These are phyloP conservation scores for Gymnocephalus cernua DNA, from an alignment of 2,113 vertebrate genomes.

Conservation along the genomic window DNA sequence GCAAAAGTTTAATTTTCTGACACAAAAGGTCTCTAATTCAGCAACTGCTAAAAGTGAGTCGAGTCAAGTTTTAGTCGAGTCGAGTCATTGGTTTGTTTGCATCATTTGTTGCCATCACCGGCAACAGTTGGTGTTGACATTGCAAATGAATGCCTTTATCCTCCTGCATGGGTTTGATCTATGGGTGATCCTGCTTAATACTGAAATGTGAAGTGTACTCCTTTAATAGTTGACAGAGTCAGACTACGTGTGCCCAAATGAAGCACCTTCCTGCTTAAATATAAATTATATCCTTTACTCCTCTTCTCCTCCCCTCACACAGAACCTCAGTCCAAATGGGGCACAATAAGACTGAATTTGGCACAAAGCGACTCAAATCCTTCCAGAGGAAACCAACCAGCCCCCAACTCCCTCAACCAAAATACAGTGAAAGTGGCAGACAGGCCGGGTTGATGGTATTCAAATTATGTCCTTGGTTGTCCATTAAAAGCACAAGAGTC, in stretches of 20 bases:
- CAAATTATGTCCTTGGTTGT: conserved; percentile 71
- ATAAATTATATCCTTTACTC: background rate
- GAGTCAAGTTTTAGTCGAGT: too few relatives aligned
- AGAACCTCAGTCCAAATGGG: background rate
- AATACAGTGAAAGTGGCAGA: conserved; percentile 47
- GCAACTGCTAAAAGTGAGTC: too few relatives aligned
- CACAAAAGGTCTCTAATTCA: background rate
- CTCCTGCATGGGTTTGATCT: conserved; percentile 19
- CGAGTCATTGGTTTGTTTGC: background rate
- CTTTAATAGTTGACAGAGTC: background rate
- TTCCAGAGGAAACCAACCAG: conserved; percentile 8
- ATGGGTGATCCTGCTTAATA: conserved; percentile 38
- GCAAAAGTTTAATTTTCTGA: background rate
- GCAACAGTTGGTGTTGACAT: conserved; percentile 41
- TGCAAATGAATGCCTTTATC: conserved; percentile 33
- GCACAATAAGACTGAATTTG: conserved; percentile 19
- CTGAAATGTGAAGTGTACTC: conserved; percentile 10
- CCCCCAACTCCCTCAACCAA: background rate
- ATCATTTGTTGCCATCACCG: background rate
- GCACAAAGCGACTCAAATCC: conserved; percentile 20
- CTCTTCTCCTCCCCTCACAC: background rate
- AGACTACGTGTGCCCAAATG: background rate
- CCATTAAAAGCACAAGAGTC: conserved; percentile 73
- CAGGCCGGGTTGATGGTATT: conserved; percentile 55
- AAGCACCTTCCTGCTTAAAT: background rate